Conservation (phyloP, 2,888 invertebrate genomes). For the Dendrolimus pini region DNA sequence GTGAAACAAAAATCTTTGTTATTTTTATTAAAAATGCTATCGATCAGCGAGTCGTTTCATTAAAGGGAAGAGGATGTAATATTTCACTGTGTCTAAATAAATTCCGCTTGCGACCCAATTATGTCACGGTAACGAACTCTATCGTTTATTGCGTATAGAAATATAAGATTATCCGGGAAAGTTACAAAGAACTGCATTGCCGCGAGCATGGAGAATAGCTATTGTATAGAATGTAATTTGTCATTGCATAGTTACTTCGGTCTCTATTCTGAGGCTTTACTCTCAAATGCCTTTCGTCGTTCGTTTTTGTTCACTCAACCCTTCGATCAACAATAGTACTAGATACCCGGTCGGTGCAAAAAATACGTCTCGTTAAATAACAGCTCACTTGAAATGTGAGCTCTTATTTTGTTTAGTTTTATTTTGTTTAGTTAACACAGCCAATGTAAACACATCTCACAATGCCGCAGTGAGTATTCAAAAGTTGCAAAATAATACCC, state of each 20-base stretch:
- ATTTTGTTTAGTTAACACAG: no score
- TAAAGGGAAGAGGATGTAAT: constrained; percentile 36
- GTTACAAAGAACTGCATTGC: neutral
- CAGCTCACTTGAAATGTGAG: no score
- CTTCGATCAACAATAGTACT: no score
- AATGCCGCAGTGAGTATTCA: no score
- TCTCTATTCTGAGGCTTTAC: no score
- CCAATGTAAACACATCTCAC: no score
- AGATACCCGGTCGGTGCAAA: no score
- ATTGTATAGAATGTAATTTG: neutral
- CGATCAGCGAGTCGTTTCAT: constrained; percentile 35
- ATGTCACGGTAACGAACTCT: constrained; percentile 37
- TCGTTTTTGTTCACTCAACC: no score
- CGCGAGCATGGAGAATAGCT: neutral
- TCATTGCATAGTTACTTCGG: neutral
- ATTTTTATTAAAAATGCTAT: constrained; percentile 34
- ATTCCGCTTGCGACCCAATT: constrained; percentile 44
- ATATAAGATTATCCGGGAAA: constrained; percentile 7
- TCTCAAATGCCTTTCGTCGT: no score
- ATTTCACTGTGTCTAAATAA: constrained; percentile 47
- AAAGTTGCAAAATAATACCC: no score
- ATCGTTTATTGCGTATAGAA: constrained; percentile 17
- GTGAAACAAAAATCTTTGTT: constrained; percentile 18
- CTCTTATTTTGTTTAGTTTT: no score
- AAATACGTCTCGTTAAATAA: no score